Percentiles rank a stretch among this genome's conserved stretches.
Evolutionary conservation across 2,888 invertebrate genomes (phyloP).

Genomic region (Paralinhomoeus sp.): DNA sequence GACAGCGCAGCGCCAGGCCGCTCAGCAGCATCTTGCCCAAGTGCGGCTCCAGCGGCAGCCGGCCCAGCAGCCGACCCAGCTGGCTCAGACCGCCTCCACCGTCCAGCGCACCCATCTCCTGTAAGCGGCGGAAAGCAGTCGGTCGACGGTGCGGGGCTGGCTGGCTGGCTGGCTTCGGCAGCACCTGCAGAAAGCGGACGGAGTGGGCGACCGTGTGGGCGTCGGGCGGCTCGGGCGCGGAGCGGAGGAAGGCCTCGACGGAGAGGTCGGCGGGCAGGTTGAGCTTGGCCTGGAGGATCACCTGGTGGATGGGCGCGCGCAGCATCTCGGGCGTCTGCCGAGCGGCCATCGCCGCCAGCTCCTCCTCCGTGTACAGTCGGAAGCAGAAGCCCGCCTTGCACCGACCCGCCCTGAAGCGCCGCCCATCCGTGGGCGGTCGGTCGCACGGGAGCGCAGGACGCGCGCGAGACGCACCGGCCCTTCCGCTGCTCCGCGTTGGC

Average conservation of each 20-base stretch:
- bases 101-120: neutral
- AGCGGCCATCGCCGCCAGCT: conserved; percentile 39
- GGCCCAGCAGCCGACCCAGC: conserved; percentile 62
- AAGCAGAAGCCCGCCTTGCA: conserved; percentile 59
- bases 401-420: conserved; percentile 49
- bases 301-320: conserved; percentile 46
- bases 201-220: conserved; percentile 52
- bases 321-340: conserved; percentile 49
- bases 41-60: conserved; percentile 70
- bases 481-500: conserved; percentile 64
- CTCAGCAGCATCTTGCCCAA: conserved; percentile 74
- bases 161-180: too few relatives aligned
- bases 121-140: too few relatives aligned
- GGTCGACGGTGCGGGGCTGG: too few relatives aligned
- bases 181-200: conserved; percentile 35
- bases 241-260: conserved; percentile 56
- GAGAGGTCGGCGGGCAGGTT: conserved; percentile 48
- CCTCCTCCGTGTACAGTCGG: conserved; percentile 52
- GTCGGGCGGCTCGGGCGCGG: conserved; percentile 65
- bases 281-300: conserved; percentile 38
- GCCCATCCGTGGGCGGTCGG: too few relatives aligned
- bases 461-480: conserved; percentile 36
- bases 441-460: too few relatives aligned
- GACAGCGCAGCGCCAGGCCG: conserved; percentile 64
- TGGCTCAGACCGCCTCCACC: conserved; percentile 16